These are phyloP conservation scores for pig (Sus scrofa) DNA, from an alignment of 2,113 vertebrate genomes.

Conservation along the genomic window T2T-Sscrofa CM000815.6:110889001-110889500, in stretches of 20 bases:
- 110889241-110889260: neutral
- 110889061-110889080: neutral
- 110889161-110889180: neutral
- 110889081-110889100: neutral
- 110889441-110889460: neutral
- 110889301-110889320: slow-evolving; percentile 23
- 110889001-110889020: neutral
- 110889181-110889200: neutral
- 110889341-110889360: slow-evolving; percentile 35
- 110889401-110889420: neutral
- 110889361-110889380: slow-evolving; percentile 33
- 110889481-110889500: neutral
- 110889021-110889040: neutral
- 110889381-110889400: neutral
- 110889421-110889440: neutral
- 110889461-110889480: neutral
- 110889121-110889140: neutral
- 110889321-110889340: neutral
- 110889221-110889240: neutral
- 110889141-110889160: neutral
- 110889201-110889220: neutral
- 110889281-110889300: neutral
- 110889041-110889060: neutral
- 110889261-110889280: neutral
- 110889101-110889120: neutral